phyloP scores from a whole-genome alignment of 2,797 vertebrate genomes.

The Rallus crepitans region DNA sequence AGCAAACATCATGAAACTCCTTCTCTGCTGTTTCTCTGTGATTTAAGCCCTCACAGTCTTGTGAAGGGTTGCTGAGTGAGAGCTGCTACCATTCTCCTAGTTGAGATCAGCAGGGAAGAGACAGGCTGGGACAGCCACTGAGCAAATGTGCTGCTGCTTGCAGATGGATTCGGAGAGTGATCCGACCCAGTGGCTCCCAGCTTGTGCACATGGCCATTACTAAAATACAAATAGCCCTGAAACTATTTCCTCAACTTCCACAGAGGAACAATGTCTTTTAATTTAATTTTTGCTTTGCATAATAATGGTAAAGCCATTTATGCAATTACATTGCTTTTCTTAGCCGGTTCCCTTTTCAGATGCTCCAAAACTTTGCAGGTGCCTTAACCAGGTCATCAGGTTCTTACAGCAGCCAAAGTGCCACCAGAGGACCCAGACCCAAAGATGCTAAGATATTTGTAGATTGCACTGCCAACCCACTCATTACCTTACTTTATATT shows the following conservation, averaged over 20 bases:
- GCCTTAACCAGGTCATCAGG: neutral
- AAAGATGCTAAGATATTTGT: neutral
- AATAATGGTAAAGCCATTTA: neutral
- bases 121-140: neutral
- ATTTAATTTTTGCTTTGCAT: neutral
- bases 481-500: constrained; percentile 22
- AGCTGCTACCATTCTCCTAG: accelerated
- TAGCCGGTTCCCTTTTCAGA: neutral
- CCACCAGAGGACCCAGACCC: neutral
- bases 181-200: neutral
- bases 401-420: neutral
- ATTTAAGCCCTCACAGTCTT: neutral
- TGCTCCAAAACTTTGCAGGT: neutral
- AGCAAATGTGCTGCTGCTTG: neutral
- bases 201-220: neutral
- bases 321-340: neutral
- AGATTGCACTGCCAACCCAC: neutral
- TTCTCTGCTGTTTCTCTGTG: neutral
- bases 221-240: neutral
- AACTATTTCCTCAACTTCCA: neutral
- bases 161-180: neutral
- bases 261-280: neutral
- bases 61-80: neutral
- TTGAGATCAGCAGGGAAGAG: neutral
- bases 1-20: accelerated